phyloP scores from a whole-genome alignment of 2,113 vertebrate species.

The Geococcyx californianus region DNA sequence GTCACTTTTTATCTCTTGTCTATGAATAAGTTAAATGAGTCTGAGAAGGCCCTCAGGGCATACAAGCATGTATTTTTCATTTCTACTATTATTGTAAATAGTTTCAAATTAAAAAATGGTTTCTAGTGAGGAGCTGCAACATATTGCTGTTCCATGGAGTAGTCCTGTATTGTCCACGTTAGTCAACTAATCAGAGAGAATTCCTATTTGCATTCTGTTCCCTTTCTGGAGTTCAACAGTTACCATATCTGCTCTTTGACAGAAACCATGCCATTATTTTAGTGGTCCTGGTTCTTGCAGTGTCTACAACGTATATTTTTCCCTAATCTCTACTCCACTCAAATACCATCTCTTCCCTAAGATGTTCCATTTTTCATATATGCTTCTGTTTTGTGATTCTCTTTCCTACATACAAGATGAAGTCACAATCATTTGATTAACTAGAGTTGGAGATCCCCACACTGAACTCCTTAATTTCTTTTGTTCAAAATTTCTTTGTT shows the following conservation, averaged over 20 bases:
- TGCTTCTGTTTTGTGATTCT: background rate
- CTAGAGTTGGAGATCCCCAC: background rate
- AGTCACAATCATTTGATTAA: background rate
- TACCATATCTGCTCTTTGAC: background rate
- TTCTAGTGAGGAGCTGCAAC: background rate
- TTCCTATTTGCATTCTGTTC: background rate
- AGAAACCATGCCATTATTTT: background rate
- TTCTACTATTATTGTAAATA: background rate
- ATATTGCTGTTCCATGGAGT: background rate
- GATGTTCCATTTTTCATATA: background rate
- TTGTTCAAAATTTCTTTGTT: background rate
- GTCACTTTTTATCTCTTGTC: background rate
- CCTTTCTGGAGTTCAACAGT: background rate
- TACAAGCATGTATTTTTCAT: rapidly evolving
- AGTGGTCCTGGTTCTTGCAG: background rate
- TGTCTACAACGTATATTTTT: background rate
- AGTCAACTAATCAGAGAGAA: background rate
- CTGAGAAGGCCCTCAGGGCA: background rate
- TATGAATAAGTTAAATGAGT: background rate
- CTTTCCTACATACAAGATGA: background rate
- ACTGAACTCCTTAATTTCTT: background rate
- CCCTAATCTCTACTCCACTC: background rate
- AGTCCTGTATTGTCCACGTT: background rate
- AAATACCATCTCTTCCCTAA: background rate
- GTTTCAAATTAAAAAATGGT: background rate